phyloP scores from a whole-genome alignment of 2,797 vertebrate genomes.

The Manis pentadactyla region DNA sequence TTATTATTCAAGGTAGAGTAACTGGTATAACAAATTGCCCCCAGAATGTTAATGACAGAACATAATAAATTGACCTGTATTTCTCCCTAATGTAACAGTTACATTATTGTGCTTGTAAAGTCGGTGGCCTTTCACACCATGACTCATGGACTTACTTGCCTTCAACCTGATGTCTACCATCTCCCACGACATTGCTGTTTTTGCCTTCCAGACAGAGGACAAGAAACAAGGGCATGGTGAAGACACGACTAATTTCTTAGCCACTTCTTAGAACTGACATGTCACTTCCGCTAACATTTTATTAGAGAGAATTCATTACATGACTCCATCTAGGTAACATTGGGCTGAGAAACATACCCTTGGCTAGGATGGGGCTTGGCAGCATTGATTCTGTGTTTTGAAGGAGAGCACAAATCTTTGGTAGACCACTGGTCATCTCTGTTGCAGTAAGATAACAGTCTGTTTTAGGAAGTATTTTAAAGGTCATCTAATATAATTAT shows the following conservation, averaged over 20 bases:
- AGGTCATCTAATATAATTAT: neutral
- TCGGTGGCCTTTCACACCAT: neutral
- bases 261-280: neutral
- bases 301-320: neutral
- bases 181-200: neutral
- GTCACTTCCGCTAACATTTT: neutral
- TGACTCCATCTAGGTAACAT: neutral
- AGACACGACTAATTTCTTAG: neutral
- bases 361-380: neutral
- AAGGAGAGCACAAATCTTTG: neutral
- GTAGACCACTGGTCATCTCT: neutral
- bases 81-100: conserved; percentile 8
- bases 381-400: neutral
- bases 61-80: neutral
- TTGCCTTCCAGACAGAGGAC: neutral
- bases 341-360: neutral
- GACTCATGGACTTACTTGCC: neutral
- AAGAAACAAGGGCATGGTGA: neutral
- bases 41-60: neutral
- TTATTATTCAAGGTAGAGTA: neutral
- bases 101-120: neutral
- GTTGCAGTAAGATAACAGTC: neutral
- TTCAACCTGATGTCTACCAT: neutral
- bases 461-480: neutral
- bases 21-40: conserved; percentile 34